Conservation (phyloP, 2,797 vertebrate genomes). For the Falco columbarius region DNA sequence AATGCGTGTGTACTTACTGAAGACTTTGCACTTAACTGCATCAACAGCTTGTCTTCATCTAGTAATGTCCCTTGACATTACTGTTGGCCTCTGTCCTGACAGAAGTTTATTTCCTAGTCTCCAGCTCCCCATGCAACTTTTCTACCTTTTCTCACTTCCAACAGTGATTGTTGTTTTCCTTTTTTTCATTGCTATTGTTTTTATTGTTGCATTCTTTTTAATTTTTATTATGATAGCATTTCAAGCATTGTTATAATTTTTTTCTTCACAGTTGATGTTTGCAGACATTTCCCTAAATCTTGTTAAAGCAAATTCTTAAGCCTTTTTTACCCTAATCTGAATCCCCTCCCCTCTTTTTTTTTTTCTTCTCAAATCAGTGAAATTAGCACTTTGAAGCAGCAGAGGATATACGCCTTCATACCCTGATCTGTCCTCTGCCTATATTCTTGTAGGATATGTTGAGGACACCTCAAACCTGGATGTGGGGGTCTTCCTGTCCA, state of each 20-base stretch:
- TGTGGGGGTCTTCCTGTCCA: not conserved
- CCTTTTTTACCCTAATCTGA: not conserved
- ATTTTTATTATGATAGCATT: not conserved
- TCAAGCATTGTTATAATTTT: not conserved
- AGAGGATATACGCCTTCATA: not conserved
- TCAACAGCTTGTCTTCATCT: not conserved
- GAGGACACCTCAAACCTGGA: not conserved
- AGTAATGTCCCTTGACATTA: not conserved
- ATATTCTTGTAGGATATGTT: fast-evolving
- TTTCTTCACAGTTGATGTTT: not conserved
- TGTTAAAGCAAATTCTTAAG: not conserved
- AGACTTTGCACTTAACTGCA: not conserved
- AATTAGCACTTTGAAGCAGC: not conserved
- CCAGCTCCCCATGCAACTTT: not conserved
- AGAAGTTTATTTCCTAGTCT: not conserved
- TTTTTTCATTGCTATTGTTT: not conserved
- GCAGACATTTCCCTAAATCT: not conserved
- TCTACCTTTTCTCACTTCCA: not conserved
- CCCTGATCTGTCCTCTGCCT: not conserved
- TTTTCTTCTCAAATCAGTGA: not conserved
- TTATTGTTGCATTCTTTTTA: not conserved
- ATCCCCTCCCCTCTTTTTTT: fast-evolving
- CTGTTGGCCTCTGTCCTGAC: not conserved
- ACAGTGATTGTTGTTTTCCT: not conserved
- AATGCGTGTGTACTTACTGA: not conserved